Percentiles rank a stretch among this genome's conserved stretches.
Evolutionary conservation across 2,797 vertebrate genomes (phyloP).

Genomic region (Myiothlypis chrysogaster): DNA sequence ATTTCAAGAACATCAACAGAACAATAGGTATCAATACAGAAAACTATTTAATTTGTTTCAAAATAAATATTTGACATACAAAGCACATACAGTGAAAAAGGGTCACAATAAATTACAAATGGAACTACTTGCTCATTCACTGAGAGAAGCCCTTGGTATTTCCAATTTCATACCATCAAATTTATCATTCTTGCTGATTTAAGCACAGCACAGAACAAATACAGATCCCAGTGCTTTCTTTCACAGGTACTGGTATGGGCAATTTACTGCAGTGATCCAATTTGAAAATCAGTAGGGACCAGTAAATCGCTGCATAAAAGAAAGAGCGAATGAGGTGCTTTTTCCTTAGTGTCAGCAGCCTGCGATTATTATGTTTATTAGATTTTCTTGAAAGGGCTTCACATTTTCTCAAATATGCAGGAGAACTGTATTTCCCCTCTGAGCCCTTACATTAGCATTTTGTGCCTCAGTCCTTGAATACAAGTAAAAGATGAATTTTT

Average conservation of each 20-base stretch:
- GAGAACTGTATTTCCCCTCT: constrained; percentile 80
- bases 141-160: constrained; percentile 77
- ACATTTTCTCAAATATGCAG: constrained; percentile 83
- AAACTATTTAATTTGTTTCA: constrained; percentile 76
- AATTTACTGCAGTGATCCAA: constrained; percentile 82
- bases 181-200: constrained; percentile 86
- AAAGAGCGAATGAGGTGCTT: constrained; percentile 78
- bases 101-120: constrained; percentile 77
- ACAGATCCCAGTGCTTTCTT: constrained; percentile 79
- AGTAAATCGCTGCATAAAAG: constrained; percentile 79
- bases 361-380: constrained; percentile 82
- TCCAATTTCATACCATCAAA: constrained; percentile 78
- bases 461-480: constrained; percentile 71
- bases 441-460: constrained; percentile 81
- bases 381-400: constrained; percentile 82
- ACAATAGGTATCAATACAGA: constrained; percentile 69
- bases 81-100: constrained; percentile 71
- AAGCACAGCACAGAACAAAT: constrained; percentile 81
- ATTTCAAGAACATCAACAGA: constrained; percentile 75
- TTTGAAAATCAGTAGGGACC: constrained; percentile 83
- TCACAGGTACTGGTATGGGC: constrained; percentile 76
- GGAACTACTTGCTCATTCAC: constrained; percentile 72
- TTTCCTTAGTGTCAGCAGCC: constrained; percentile 84
- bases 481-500: constrained; percentile 77
- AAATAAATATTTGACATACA: constrained; percentile 79